Conservation (phyloP, 2,113 vertebrate genomes). For the Syngnathus typhle region DNA sequence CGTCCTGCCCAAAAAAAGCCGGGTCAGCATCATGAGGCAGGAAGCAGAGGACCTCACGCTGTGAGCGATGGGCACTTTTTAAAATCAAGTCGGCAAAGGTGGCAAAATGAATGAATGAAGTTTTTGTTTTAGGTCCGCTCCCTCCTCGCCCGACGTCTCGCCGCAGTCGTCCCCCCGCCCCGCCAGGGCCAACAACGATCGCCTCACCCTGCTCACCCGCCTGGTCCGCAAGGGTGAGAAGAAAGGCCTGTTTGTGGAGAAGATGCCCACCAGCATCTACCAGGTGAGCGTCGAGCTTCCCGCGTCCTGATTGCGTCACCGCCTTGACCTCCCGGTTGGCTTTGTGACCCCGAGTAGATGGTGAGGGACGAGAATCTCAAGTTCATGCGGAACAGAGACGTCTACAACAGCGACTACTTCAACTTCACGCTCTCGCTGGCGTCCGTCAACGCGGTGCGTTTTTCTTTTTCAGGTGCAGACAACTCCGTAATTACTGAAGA, state of each 20-base stretch:
- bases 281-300: conserved; percentile 71
- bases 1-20: conserved; percentile 92
- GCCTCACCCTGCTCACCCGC: conserved; percentile 93
- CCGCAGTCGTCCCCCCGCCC: conserved; percentile 95
- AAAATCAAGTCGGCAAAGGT: too few species aligned
- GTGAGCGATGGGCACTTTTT: conserved; percentile 68
- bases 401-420: conserved; percentile 98
- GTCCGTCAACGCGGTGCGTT: conserved; percentile 88
- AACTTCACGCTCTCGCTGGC: conserved; percentile 93
- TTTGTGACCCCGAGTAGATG: conserved; percentile 70
- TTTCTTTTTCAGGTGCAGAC: neutral
- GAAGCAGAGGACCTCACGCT: conserved; percentile 93
- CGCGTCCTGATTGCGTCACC: too few species aligned
- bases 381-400: conserved; percentile 98
- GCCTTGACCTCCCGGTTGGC: neutral
- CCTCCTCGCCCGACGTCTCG: conserved; percentile 93
- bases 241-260: conserved; percentile 96
- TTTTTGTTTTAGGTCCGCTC: conserved; percentile 79
- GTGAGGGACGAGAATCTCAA: conserved; percentile 97
- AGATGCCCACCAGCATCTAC: conserved; percentile 94
- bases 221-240: conserved; percentile 95
- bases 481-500: too few species aligned
- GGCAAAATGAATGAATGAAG: neutral
- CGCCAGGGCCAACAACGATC: conserved; percentile 90
- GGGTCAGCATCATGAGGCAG: conserved; percentile 93